A percentile compares a stretch with the other conserved stretches of the same genome.
Conservation (phyloP, 2,113 vertebrate genomes). For the Vulpes vulpes region DNA sequence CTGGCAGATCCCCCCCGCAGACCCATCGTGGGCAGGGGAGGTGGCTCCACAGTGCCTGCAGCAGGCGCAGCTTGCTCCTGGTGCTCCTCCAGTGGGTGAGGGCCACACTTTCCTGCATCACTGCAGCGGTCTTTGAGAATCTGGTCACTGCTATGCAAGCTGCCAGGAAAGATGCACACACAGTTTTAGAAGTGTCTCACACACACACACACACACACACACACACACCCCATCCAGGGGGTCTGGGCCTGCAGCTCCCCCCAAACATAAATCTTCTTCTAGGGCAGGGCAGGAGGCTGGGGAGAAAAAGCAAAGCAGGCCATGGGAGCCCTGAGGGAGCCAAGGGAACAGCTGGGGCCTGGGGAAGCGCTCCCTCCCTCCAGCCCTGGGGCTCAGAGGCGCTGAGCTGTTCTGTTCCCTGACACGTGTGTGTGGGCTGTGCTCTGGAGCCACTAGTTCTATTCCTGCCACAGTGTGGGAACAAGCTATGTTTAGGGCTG, state of each 20-base stretch:
- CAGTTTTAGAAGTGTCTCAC: neutral
- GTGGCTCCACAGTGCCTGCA: neutral
- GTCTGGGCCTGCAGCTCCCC: neutral
- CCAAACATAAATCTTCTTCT: neutral
- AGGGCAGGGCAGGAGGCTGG: neutral
- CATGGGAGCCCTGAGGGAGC: neutral
- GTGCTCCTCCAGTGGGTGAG: accelerated
- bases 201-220: neutral
- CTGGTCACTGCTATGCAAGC: neutral
- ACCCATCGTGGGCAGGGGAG: neutral
- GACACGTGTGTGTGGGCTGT: slow-evolving; percentile 40
- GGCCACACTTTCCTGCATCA: neutral
- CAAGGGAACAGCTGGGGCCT: neutral
- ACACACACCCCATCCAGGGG: neutral
- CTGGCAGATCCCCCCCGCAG: neutral
- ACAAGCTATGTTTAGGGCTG: slow-evolving; percentile 15
- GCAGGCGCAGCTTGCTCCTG: neutral
- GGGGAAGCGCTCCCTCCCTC: neutral
- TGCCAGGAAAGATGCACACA: neutral
- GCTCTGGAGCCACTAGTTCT: slow-evolving; percentile 14
- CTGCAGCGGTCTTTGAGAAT: neutral
- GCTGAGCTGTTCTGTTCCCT: neutral
- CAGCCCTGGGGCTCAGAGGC: neutral
- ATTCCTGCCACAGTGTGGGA: slow-evolving; percentile 62
- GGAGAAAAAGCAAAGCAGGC: neutral